Percentiles rank a stretch among this genome's conserved stretches.
Evolutionary conservation across 2,113 vertebrate species (phyloP).

Genomic region (Orycteropus afer): DNA sequence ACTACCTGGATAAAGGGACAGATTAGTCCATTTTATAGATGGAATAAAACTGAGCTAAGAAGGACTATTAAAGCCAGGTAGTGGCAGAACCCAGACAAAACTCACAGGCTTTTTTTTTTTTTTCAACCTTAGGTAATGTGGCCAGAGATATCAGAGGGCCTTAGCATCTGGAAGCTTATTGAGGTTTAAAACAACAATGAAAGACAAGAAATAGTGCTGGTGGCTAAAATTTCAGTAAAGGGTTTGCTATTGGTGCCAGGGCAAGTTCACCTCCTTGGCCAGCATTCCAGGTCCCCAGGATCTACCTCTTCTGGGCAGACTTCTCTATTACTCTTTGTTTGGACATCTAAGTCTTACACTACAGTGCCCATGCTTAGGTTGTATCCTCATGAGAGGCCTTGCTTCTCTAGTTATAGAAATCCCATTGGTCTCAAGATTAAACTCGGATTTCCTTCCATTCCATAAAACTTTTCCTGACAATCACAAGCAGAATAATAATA

Average conservation of each 20-base stretch:
- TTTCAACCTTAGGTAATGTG: not conserved
- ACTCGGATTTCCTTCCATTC: not conserved
- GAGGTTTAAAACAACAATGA: not conserved
- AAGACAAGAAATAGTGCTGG: not conserved
- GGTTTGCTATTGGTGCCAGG: not conserved
- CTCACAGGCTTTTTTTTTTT: not conserved
- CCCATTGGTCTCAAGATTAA: not conserved
- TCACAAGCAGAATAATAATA: not conserved
- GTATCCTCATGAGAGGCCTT: not conserved
- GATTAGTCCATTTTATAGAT: not conserved
- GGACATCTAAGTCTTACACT: not conserved
- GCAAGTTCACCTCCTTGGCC: not conserved
- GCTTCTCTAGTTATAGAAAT: not conserved
- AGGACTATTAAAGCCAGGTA: not conserved
- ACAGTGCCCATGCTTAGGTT: not conserved
- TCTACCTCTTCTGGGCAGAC: not conserved
- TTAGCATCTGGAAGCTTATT: not conserved
- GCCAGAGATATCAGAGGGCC: not conserved
- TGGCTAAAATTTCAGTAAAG: not conserved
- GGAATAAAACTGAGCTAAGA: not conserved
- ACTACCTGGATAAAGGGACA: not conserved
- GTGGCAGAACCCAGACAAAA: slow-evolving; percentile 9
- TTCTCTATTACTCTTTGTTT: not conserved
- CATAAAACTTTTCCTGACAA: not conserved
- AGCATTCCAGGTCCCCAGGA: not conserved